These are phyloP conservation scores for Caenorhabditis angaria DNA, from an alignment of 2,888 invertebrate genomes.

Conservation along the genomic window DNA sequence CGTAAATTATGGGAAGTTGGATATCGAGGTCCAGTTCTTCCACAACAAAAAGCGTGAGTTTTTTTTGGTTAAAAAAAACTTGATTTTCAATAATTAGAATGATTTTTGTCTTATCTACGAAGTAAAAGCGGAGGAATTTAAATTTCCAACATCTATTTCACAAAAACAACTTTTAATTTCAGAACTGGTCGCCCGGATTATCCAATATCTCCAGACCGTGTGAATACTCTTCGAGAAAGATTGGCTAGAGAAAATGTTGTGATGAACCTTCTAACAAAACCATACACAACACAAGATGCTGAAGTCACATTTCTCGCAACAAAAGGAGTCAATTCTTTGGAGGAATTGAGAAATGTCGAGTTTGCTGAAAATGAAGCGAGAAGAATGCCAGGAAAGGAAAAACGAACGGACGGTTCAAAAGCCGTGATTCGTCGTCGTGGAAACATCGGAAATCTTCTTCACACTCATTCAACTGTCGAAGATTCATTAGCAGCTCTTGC, in stretches of 20 bases:
- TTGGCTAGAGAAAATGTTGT: conserved; percentile 64
- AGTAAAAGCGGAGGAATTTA: background rate
- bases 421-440: conserved; percentile 44
- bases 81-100: too few species aligned
- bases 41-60: conserved; percentile 67
- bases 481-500: conserved; percentile 59
- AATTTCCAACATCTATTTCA: too few species aligned
- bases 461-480: conserved; percentile 67
- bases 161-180: too few species aligned
- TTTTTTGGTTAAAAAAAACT: background rate
- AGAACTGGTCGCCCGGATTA: conserved; percentile 67
- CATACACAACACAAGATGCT: conserved; percentile 59
- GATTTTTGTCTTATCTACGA: too few species aligned
- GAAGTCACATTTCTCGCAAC: conserved; percentile 42
- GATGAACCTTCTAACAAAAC: conserved; percentile 66
- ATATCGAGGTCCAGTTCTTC: conserved; percentile 64
- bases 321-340: conserved; percentile 33
- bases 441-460: conserved; percentile 70
- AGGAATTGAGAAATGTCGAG: conserved; percentile 38
- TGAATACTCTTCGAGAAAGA: conserved; percentile 53
- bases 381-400: conserved; percentile 60
- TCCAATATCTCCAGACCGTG: conserved; percentile 52
- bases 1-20: conserved; percentile 70
- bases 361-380: conserved; percentile 34
- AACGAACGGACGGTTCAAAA: conserved; percentile 46